Conservation (phyloP, 2,888 invertebrate genomes). For the Caenorhabditis sinica region DNA sequence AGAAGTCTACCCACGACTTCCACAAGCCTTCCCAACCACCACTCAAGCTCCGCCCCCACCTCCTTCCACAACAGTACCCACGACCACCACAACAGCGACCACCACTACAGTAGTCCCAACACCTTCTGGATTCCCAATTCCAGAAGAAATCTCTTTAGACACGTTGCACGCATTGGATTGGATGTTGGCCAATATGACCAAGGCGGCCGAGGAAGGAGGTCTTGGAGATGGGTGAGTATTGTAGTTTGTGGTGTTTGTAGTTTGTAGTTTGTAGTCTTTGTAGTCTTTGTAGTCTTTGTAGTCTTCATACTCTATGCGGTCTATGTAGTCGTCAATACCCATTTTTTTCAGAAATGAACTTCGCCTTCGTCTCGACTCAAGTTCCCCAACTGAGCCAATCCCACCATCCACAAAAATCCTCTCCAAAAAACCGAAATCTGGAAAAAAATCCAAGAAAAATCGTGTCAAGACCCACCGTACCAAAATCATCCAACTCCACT, state of each 20-base stretch:
- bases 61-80: not conserved
- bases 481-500: slow-evolving; percentile 49
- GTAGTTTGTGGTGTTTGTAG: no score
- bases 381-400: slow-evolving; percentile 29
- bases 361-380: slow-evolving; percentile 44
- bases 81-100: slow-evolving; percentile 3
- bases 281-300: not conserved
- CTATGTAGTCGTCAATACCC: not conserved
- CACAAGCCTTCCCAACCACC: no score
- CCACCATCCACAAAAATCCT: slow-evolving; percentile 32
- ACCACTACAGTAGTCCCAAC: slow-evolving; percentile 13
- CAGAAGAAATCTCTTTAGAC: slow-evolving; percentile 73
- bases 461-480: slow-evolving; percentile 51
- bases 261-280: not conserved
- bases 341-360: slow-evolving; percentile 46
- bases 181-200: slow-evolving; percentile 82
- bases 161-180: slow-evolving; percentile 81
- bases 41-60: slow-evolving; percentile 19
- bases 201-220: slow-evolving; percentile 70
- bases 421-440: slow-evolving; percentile 26
- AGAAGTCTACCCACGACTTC: slow-evolving; percentile 42
- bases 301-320: not conserved
- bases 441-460: slow-evolving; percentile 15
- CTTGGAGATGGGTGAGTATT: slow-evolving; percentile 10
- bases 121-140: slow-evolving; percentile 36